These are phyloP conservation scores for Andrena dorsata DNA, from an alignment of 2,888 invertebrate species.

Conservation along the genomic window DNA sequence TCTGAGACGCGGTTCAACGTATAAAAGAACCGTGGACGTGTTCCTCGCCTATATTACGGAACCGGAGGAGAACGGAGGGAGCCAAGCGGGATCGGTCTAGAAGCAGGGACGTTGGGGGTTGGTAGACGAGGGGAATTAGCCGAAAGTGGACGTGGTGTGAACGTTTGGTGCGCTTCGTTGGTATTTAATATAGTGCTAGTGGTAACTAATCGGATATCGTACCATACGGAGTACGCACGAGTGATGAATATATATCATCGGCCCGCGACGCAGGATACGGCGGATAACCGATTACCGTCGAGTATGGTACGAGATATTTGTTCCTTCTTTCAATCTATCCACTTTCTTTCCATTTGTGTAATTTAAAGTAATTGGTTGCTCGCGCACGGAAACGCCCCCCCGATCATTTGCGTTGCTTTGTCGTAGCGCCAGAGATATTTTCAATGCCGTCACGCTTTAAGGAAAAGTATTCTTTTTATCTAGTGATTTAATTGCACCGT, in stretches of 20 bases:
- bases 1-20: slow-evolving; percentile 95
- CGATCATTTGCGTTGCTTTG: slow-evolving; percentile 27
- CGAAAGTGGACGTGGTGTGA: slow-evolving; percentile 46
- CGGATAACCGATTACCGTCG: slow-evolving; percentile 22
- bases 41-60: slow-evolving; percentile 13
- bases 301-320: slow-evolving; percentile 52
- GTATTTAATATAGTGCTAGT: slow-evolving; percentile 66
- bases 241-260: slow-evolving; percentile 39
- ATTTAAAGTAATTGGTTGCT: slow-evolving; percentile 36
- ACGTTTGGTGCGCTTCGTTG: slow-evolving; percentile 56
- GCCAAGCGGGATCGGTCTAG: slow-evolving; percentile 29
- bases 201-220: slow-evolving; percentile 55
- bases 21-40: slow-evolving; percentile 84
- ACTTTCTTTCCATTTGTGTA: slow-evolving; percentile 30
- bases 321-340: slow-evolving; percentile 48
- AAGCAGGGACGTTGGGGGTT: slow-evolving; percentile 18
- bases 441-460: slow-evolving; percentile 40
- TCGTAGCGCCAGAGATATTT: slow-evolving; percentile 26
- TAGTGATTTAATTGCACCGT: slow-evolving; percentile 41
- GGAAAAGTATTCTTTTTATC: slow-evolving; percentile 52
- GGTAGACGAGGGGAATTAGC: slow-evolving; percentile 28
- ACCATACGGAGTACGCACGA: slow-evolving; percentile 30
- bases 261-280: slow-evolving; percentile 58
- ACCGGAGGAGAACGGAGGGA: slow-evolving; percentile 20
- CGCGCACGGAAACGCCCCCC: slow-evolving; percentile 17